Percentiles rank a stretch among this genome's conserved stretches.
phyloP scores from a whole-genome alignment of 2,113 vertebrate genomes.

The Nannobrachium achirus region DNA sequence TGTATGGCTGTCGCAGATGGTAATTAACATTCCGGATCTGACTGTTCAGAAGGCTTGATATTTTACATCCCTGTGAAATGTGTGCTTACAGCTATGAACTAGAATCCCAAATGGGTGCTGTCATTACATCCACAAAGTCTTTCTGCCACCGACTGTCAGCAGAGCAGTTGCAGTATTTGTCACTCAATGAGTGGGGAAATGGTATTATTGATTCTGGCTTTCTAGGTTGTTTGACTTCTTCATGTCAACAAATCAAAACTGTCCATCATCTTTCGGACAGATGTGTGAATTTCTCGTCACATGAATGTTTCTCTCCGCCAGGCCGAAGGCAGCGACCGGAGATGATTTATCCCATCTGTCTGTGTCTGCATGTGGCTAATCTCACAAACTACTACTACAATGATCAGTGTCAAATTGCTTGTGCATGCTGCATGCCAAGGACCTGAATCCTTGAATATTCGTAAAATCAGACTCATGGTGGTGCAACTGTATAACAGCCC shows the following conservation, averaged over 20 bases:
- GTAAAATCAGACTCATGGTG: too few species aligned
- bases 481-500: too few species aligned
- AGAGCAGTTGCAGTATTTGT: conserved; percentile 49
- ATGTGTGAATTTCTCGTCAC: too few species aligned
- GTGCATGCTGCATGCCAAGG: too few species aligned
- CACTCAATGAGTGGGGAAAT: conserved; percentile 21
- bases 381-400: too few species aligned
- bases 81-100: conserved; percentile 56
- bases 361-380: too few species aligned
- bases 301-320: too few species aligned
- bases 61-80: conserved; percentile 58
- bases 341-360: too few species aligned
- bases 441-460: too few species aligned
- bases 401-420: too few species aligned
- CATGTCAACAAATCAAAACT: not conserved
- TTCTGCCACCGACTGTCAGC: conserved; percentile 40
- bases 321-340: too few species aligned
- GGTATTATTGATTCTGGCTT: conserved; percentile 8
- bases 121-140: conserved; percentile 54
- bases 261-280: conserved; percentile 5
- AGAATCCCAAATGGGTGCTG: conserved; percentile 50
- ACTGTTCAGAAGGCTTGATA: conserved; percentile 30
- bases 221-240: too few species aligned
- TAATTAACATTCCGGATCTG: conserved; percentile 33
- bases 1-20: not conserved